phyloP scores from a whole-genome alignment of 1,140 invertebrate species.

The Penaeus indicus region DNA sequence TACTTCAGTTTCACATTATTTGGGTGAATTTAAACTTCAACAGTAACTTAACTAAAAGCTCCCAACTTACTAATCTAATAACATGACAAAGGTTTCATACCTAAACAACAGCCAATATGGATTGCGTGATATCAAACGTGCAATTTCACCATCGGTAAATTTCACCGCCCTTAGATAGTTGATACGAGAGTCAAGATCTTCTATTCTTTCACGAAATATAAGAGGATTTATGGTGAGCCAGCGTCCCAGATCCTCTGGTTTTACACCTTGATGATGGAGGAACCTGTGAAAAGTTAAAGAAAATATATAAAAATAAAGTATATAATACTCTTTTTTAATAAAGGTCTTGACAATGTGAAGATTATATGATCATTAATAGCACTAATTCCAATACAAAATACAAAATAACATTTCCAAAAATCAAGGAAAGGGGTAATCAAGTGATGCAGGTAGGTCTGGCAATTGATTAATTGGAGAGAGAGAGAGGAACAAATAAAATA shows the following conservation, averaged over 20 bases:
- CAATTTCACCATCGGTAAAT: conserved; percentile 19
- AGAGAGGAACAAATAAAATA: no score
- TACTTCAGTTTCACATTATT: no score
- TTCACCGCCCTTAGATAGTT: conserved; percentile 34
- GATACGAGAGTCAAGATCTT: conserved; percentile 33
- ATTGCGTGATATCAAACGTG: conserved; percentile 38
- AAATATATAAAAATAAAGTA: background rate
- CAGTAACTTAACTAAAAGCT: background rate
- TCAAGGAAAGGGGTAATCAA: no score
- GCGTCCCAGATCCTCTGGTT: conserved; percentile 38
- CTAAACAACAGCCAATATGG: conserved; percentile 47
- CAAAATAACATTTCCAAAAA: no score
- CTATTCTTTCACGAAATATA: conserved; percentile 38
- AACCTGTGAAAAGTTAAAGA: conserved; percentile 28
- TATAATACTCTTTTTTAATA: background rate
- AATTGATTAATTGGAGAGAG: no score
- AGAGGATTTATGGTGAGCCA: conserved; percentile 49
- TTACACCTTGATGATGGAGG: conserved; percentile 39
- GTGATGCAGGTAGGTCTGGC: no score
- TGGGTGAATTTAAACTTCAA: no score
- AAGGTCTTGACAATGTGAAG: background rate
- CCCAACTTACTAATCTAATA: no score
- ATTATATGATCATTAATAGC: no score
- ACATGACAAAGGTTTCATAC: background rate
- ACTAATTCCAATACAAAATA: no score